phyloP scores from a whole-genome alignment of 2,888 invertebrate genomes.

The Heteromurus nitidus region DNA sequence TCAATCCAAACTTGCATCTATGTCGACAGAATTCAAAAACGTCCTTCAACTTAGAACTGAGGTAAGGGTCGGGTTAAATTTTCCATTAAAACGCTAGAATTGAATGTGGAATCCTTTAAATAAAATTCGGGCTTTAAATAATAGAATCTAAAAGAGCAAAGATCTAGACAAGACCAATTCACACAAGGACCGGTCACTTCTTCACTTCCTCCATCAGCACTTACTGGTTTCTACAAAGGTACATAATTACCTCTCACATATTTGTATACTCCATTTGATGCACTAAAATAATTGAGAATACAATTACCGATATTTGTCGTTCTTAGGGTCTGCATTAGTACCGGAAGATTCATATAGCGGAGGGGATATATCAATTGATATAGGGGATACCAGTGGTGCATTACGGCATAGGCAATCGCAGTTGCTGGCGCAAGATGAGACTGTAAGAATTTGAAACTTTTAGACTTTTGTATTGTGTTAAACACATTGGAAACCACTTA shows the following conservation, averaged over 20 bases:
- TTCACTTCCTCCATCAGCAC: slow-evolving; percentile 80
- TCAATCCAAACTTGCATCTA: slow-evolving; percentile 95
- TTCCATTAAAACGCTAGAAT: too few relatives aligned
- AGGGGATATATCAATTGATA: slow-evolving; percentile 87
- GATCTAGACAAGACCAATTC: slow-evolving; percentile 93
- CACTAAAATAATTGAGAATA: background rate
- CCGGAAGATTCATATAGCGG: slow-evolving; percentile 74
- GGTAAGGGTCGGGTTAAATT: too few relatives aligned
- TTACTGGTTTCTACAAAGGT: slow-evolving; percentile 77
- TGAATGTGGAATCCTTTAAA: too few relatives aligned
- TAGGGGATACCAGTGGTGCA: slow-evolving; percentile 81
- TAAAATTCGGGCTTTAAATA: too few relatives aligned
- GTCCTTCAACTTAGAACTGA: slow-evolving; percentile 98
- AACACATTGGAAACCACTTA: slow-evolving; percentile 8
- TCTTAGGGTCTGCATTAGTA: slow-evolving; percentile 76
- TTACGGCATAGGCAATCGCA: slow-evolving; percentile 79
- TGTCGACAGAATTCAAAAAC: slow-evolving; percentile 98
- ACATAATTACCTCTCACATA: slow-evolving; percentile 14
- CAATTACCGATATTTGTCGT: slow-evolving; percentile 9
- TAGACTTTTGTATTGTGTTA: background rate
- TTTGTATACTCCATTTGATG: background rate
- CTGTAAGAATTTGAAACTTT: slow-evolving; percentile 74
- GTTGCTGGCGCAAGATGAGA: slow-evolving; percentile 87
- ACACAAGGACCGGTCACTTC: slow-evolving; percentile 82
- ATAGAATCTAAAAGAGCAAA: slow-evolving; percentile 96